Conservation (phyloP, 2,113 vertebrate genomes). For the Nesoenas mayeri region DNA sequence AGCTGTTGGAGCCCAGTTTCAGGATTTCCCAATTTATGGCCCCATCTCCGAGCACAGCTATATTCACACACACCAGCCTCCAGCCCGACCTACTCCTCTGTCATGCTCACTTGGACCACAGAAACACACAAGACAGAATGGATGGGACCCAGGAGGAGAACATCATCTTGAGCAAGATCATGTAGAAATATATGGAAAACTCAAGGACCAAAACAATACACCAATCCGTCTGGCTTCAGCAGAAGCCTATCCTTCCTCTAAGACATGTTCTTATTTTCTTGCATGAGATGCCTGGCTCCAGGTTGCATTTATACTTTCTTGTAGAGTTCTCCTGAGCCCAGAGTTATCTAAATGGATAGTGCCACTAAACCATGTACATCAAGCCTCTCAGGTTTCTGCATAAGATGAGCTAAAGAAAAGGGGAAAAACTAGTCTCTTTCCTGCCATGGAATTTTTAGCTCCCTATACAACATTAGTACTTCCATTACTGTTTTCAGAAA, state of each 20-base stretch:
- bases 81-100: neutral
- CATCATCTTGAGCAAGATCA: neutral
- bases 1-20: neutral
- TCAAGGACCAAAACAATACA: neutral
- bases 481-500: neutral
- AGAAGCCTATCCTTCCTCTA: neutral
- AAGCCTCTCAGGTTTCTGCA: neutral
- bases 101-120: neutral
- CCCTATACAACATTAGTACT: neutral
- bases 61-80: neutral
- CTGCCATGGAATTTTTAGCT: neutral
- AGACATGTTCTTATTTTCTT: neutral
- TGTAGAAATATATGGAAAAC: neutral
- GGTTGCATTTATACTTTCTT: neutral
- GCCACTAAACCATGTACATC: neutral
- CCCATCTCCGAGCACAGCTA: neutral
- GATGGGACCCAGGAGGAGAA: neutral
- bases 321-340: accelerated
- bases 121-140: neutral
- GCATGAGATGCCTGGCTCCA: neutral
- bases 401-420: neutral
- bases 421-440: neutral
- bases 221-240: neutral
- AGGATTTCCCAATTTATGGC: neutral
- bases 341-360: neutral